Evolutionary conservation across 2,797 vertebrate genomes (phyloP).

Genomic region (Enteromius trimaculatus): DNA sequence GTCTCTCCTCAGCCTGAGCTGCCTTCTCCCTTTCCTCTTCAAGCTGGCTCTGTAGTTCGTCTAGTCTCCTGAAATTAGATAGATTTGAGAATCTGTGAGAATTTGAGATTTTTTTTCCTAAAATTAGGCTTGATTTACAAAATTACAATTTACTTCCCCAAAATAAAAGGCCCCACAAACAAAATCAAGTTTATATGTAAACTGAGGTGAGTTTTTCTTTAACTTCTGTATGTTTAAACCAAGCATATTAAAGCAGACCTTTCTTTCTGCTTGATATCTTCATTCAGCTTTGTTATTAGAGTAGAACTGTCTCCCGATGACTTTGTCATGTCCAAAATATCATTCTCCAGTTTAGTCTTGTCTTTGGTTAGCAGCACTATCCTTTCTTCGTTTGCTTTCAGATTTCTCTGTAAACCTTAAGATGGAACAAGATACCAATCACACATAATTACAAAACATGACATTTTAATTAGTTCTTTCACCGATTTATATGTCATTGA

Average conservation of each 20-base stretch:
- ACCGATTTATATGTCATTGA: background rate
- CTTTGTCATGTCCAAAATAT: conserved; percentile 92
- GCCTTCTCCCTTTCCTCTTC: conserved; percentile 83
- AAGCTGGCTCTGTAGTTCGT: conserved; percentile 87
- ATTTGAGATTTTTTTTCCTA: background rate
- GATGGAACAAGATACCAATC: background rate
- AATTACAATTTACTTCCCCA: too few species aligned
- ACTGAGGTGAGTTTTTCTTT: background rate
- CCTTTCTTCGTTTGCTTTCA: conserved; percentile 85
- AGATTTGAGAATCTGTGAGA: background rate
- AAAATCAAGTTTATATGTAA: background rate
- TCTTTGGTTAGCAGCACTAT: conserved; percentile 84
- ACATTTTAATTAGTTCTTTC: background rate
- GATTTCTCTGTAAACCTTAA: conserved; percentile 86
- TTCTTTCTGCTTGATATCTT: conserved; percentile 89
- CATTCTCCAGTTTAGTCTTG: conserved; percentile 89
- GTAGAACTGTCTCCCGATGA: conserved; percentile 92
- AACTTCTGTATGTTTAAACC: background rate
- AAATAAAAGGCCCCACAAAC: background rate
- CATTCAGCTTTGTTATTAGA: conserved; percentile 91
- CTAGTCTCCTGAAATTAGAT: conserved; percentile 79
- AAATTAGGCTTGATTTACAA: background rate
- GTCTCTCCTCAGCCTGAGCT: conserved; percentile 77
- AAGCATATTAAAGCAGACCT: conserved; percentile 72
- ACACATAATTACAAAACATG: background rate